phyloP scores from a whole-genome alignment of 2,888 invertebrate genomes.

The Dicyrtoma fusca region DNA sequence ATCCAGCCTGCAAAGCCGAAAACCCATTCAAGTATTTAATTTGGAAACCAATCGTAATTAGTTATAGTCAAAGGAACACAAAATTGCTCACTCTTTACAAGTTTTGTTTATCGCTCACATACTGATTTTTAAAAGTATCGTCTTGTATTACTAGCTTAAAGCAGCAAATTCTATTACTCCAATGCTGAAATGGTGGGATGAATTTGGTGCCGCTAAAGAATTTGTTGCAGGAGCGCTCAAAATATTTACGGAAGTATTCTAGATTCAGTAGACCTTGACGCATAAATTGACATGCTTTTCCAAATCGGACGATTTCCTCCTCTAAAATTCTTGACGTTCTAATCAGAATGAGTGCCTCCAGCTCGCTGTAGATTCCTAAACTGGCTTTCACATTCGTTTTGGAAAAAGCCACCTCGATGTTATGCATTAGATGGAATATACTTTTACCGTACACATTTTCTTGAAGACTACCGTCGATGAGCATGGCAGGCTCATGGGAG shows the following conservation, averaged over 20 bases:
- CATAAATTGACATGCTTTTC: neutral
- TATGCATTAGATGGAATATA: conserved; percentile 19
- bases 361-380: conserved; percentile 20
- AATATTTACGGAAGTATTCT: conserved; percentile 9
- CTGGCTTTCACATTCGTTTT: conserved; percentile 17
- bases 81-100: too few species aligned
- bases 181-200: conserved; percentile 19
- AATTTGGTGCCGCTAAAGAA: neutral
- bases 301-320: conserved; percentile 23
- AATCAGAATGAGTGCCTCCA: conserved; percentile 25
- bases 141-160: conserved; percentile 25
- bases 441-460: conserved; percentile 29
- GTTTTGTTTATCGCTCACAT: neutral
- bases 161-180: conserved; percentile 20
- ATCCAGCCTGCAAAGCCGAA: conserved; percentile 18
- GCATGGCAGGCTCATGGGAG: neutral
- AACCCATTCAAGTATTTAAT: too few species aligned
- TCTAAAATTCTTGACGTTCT: conserved; percentile 25
- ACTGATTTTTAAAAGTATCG: conserved; percentile 15
- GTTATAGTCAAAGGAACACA: too few species aligned
- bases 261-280: conserved; percentile 11
- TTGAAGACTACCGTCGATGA: conserved; percentile 13
- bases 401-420: conserved; percentile 9
- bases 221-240: conserved; percentile 1
- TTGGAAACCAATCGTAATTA: too few species aligned